Evolutionary conservation across 2,888 invertebrate genomes (phyloP).

Genomic region (Heteropelma amictum): DNA sequence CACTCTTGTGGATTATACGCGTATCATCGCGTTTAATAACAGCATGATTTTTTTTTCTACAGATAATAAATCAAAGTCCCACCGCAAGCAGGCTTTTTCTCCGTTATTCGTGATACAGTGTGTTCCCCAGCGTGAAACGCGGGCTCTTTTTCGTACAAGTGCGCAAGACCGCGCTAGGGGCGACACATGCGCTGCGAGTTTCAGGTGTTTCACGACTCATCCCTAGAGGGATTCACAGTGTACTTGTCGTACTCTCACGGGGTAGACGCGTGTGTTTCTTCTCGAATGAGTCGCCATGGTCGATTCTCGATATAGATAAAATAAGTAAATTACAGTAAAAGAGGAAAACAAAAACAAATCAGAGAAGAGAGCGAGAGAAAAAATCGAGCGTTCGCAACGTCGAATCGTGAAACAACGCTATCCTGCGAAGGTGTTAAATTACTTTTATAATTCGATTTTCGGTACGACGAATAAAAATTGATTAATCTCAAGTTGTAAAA

Average conservation of each 20-base stretch:
- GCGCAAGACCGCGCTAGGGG: slow-evolving; percentile 61
- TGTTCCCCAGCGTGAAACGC: background rate
- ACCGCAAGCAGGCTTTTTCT: background rate
- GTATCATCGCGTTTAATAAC: background rate
- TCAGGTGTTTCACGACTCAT: slow-evolving; percentile 60
- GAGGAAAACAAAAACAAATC: background rate
- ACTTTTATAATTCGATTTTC: no score
- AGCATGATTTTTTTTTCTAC: background rate
- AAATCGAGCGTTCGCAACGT: no score
- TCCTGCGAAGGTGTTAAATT: no score
- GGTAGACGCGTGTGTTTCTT: slow-evolving; percentile 25
- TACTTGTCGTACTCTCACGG: slow-evolving; percentile 55
- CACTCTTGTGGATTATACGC: background rate
- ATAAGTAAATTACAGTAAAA: background rate
- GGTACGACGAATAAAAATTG: no score
- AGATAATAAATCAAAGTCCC: slow-evolving; percentile 54
- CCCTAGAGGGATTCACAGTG: slow-evolving; percentile 57
- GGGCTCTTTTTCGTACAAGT: slow-evolving; percentile 35
- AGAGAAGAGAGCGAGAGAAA: background rate
- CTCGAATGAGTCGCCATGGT: background rate
- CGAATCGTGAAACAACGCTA: no score
- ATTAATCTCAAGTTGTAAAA: no score
- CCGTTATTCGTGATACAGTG: background rate
- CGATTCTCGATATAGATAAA: background rate
- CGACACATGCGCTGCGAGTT: slow-evolving; percentile 59